These are phyloP conservation scores for Poecilia latipinna DNA, from an alignment of 2,113 vertebrate genomes.

Conservation along the genomic window DNA sequence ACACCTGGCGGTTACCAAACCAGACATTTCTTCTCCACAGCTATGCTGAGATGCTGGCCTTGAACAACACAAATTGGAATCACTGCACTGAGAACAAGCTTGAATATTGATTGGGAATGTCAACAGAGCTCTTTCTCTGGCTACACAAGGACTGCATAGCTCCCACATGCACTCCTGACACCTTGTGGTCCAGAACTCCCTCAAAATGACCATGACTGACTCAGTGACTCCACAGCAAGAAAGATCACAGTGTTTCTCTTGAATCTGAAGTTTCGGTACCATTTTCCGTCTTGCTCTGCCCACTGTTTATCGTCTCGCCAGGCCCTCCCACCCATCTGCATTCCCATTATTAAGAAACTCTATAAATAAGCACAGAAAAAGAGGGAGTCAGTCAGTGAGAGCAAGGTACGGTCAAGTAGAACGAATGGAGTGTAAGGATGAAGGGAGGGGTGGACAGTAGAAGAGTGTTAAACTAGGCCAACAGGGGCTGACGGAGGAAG, in stretches of 20 bases:
- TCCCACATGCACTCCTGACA: no score
- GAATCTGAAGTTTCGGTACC: conserved; percentile 4
- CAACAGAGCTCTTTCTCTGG: background rate
- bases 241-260: background rate
- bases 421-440: conserved; percentile 35
- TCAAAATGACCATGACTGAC: no score
- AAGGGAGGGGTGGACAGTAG: conserved; percentile 35
- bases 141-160: background rate
- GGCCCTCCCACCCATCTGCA: conserved; percentile 60
- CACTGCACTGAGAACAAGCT: background rate
- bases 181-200: no score
- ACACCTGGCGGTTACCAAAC: background rate
- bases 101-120: background rate
- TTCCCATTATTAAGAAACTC: conserved; percentile 81
- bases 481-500: conserved; percentile 32
- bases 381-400: conserved; percentile 19
- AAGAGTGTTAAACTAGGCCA: conserved; percentile 51
- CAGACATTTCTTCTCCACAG: background rate
- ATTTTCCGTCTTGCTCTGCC: background rate
- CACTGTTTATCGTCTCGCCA: conserved; percentile 21
- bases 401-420: conserved; percentile 52
- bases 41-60: background rate
- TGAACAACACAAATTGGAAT: background rate
- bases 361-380: conserved; percentile 60
- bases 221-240: no score